Base-by-base conservation (phyloP, 2,888 invertebrate species). In the Agonum fuliginosum region DNA sequence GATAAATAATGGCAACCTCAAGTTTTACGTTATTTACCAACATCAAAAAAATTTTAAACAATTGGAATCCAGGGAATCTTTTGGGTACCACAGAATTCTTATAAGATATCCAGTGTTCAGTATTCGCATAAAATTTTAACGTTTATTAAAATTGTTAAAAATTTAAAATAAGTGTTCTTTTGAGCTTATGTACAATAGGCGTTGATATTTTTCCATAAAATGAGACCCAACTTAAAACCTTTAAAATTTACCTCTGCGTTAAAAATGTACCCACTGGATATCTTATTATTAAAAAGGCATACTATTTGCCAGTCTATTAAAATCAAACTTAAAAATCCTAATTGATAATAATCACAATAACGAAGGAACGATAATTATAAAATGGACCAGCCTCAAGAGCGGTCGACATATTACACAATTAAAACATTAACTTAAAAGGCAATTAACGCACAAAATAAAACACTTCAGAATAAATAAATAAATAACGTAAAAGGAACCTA, bases 301-400 rank as follows among this genome's bases (percentile, higher is more conserved):
- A n/a, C 17, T 54, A 48, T 3, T 37, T 48, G 48, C 48, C 48
- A 20, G 12, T 17, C 30, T 37, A 41, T 41, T 73, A 73, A 75
- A 67, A 67, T 48, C 30, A 75, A 67, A 67, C 51, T 67, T 65
- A 75, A 75, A 75, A 75, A 67, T 51, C 75, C 37, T 72, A 72
- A 34, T 17, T 71, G 72, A 41, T 72, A 72, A n/a, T 34, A 67
- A 75, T 75, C 75, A 75, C 75, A 75, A 75, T 73, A 62, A 67
- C 34, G 51, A 75, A 67, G 75, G 74, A 74, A 74, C 74, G 67
- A 75, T 67, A 65, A 75, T 65, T 54, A 65, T 74, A 75, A 75
- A 75, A 75, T 34, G 30, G 58, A 24, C 22, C 41, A 34, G 34
- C 43, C 37, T 46, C n/a, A 12, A 73, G 22, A 48, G 30, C 27